Base-by-base conservation (phyloP, 2,797 vertebrate species). In the Trachops cirrhosus region DNA sequence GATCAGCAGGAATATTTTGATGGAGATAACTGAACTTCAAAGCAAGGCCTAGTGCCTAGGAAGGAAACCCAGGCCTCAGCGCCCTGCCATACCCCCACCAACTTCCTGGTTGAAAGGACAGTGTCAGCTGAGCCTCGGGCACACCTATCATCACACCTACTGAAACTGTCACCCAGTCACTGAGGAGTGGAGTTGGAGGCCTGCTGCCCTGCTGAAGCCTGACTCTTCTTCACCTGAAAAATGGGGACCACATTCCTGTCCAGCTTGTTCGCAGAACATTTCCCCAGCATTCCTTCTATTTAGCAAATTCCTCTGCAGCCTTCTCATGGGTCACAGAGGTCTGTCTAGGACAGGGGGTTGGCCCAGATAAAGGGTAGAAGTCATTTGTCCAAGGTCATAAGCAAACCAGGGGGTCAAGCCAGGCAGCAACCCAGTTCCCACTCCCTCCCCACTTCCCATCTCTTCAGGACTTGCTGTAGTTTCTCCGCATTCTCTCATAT, bases 361-460 rank as follows among this genome's bases (percentile, higher is more conserved):
- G 22, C 41, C 46, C 11, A 64, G 32, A 84, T 41, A 64, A 44
- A 77, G 48, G 19, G 46, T 19, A n/a, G 57, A 94, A 37, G 88
- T 88, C 82, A 82, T 79, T 54, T 73, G 21, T 12, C 44, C 85
- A 84, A 92, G 70, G 75, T 89, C 86, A 89, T 22, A 79, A 67
- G 44, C 41, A 77, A 92, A 32, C 44, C 68, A 39, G 26, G 62
- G 68, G 44, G 48, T 48, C 77, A 62, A 78, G 48, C 10, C 62
- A 41, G 54, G 32, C 9, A 84, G 59, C 32, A 89, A 34, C 26
- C 41, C 37, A 24, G 54, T 24, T 24, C 19, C 82, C 64, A 54
- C 32, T 34, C 29, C 75, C 64, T 41, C 21, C 29, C 29, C 57
- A 32, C 44, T 71, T 22, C 46, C 70, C 12, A 21, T 29, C 19